Evolutionary conservation across 2,797 vertebrate species (phyloP).

Genomic region (Nasua narica): DNA sequence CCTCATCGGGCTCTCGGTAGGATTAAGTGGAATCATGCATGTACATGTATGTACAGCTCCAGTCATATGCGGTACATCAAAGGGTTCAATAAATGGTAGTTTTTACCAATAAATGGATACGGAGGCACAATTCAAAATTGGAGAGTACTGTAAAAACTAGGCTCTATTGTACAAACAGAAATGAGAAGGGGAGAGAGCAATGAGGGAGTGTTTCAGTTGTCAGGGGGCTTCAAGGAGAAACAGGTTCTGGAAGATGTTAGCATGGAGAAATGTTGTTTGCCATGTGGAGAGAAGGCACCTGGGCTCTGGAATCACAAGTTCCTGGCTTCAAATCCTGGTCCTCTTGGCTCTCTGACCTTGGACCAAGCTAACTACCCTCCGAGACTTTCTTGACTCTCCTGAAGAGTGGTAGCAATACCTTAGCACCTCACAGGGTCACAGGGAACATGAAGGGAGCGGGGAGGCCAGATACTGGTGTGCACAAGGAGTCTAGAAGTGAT

Average conservation of each 20-base stretch:
- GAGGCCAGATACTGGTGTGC: background rate
- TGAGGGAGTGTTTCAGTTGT: background rate
- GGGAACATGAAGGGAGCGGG: background rate
- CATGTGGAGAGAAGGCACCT: background rate
- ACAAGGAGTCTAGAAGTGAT: background rate
- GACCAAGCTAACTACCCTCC: background rate
- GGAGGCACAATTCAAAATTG: background rate
- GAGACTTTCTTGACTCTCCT: background rate
- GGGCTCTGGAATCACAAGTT: background rate
- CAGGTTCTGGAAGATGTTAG: background rate
- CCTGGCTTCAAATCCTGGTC: background rate
- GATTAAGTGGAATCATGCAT: background rate
- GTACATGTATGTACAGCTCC: background rate
- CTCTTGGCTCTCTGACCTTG: background rate
- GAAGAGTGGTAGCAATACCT: background rate
- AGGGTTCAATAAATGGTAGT: background rate
- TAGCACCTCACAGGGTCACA: fast-evolving
- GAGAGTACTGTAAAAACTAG: background rate
- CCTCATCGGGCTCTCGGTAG: background rate
- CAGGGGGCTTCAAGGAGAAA: background rate
- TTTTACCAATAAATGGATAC: background rate
- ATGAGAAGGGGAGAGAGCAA: background rate
- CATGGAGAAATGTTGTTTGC: background rate
- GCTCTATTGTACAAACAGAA: background rate
- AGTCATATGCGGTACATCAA: background rate